Base-by-base conservation (phyloP, 2,113 vertebrate species). In the Chionodraco myersi region DNA sequence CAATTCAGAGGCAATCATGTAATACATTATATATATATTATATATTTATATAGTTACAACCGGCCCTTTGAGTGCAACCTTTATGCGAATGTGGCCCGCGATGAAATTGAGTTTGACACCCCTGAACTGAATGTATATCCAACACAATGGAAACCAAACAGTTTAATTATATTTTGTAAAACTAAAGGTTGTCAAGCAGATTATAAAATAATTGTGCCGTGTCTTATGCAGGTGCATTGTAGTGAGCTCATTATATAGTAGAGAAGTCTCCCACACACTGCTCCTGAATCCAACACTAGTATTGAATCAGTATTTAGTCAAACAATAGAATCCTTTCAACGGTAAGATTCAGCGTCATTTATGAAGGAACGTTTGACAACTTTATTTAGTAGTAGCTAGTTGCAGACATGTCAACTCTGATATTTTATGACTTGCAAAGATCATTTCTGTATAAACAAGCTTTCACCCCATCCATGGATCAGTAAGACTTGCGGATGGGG, bases 401-500 rank as follows among this genome's bases (percentile, higher is more conserved):
- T 60, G 18, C 4, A 45, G 6, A 63, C 11, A 2, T 63, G 44
- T 6, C 47, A 6, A 14, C 41, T 14, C 12, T 14, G 21, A 9
- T 64, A 13, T 48, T 10, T 41, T n/a, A 34, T 14, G 15, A 60
- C 58, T 18, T 44, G 60, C 44, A 12, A 44, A 62, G 44, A 62
- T 11, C 12, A 10, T 4, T 62, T 62, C 21, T 14, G n/a, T 5
- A 62, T 45, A 21, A 10, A 36, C 6, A 41, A 41, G 36, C 4
- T 13, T 15, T 21, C 4, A 23, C 1, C 41, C 53, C 13, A 15
- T 9, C 16, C 36, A 79, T 67, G 61, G 66, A 6, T 18, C 4
- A n/a, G 2, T 47, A 23, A 9, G 8, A 1, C 14, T 16, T 53
- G 12, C 60, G 8, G 8, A 94, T 94, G 94, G 93, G 93, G 60